These are phyloP conservation scores for Eurystomus glaucurus DNA, from an alignment of 2,797 vertebrate genomes.

Conservation along the genomic window DNA sequence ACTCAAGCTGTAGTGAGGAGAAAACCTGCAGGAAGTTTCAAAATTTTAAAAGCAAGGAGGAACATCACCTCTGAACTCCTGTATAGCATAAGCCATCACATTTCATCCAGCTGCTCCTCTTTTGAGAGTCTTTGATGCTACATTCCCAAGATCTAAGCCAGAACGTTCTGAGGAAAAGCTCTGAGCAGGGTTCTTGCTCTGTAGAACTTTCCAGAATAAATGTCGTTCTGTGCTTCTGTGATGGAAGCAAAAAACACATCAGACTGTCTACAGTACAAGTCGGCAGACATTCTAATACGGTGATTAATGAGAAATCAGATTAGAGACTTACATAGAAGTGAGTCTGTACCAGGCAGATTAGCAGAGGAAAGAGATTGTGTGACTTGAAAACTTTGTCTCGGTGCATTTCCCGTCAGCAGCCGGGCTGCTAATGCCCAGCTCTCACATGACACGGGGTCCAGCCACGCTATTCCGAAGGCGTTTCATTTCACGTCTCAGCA, in stretches of 20 bases:
- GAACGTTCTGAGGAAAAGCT: background rate
- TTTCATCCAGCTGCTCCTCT: background rate
- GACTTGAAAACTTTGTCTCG: fast-evolving
- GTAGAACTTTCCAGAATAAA: background rate
- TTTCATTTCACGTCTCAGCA: background rate
- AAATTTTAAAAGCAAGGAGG: background rate
- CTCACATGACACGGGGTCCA: fast-evolving
- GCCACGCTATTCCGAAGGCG: background rate
- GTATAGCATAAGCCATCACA: background rate
- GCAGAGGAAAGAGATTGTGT: fast-evolving
- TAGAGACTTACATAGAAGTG: background rate
- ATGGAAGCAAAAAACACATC: fast-evolving
- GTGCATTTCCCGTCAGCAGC: background rate
- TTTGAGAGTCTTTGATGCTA: background rate
- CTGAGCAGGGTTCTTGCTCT: fast-evolving
- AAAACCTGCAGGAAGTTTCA: background rate
- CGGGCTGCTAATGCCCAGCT: background rate
- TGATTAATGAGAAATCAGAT: background rate
- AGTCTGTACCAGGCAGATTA: background rate
- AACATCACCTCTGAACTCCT: background rate
- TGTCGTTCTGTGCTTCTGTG: background rate
- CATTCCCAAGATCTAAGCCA: background rate
- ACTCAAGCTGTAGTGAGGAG: background rate
- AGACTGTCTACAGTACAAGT: background rate
- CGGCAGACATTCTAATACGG: background rate